Evolutionary conservation across 2,113 vertebrate species (phyloP).

Genomic region (Chiloscyllium plagiosum): DNA sequence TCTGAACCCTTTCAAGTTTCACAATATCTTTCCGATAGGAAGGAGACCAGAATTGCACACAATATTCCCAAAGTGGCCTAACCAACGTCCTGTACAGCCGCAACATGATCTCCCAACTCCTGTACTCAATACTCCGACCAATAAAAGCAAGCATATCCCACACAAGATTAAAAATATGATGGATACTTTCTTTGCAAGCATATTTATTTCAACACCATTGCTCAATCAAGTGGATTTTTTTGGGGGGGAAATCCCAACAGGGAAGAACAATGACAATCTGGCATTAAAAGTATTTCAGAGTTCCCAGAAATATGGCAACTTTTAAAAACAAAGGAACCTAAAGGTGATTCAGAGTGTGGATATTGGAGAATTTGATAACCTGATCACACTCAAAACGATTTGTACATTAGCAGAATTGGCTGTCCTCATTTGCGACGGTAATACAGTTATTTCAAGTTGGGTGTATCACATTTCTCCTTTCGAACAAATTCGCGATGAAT

Average conservation of each 20-base stretch:
- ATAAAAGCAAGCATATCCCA: too few species aligned
- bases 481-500: neutral
- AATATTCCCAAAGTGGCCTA: too few species aligned
- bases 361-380: neutral
- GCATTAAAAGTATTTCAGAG: neutral
- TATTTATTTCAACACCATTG: neutral
- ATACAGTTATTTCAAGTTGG: neutral
- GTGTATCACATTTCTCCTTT: neutral
- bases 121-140: too few species aligned
- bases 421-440: neutral
- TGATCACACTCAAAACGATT: neutral
- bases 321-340: neutral
- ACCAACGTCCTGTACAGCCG: too few species aligned
- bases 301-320: neutral
- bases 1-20: too few species aligned
- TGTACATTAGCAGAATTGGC: neutral
- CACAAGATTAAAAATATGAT: neutral
- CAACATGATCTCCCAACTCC: too few species aligned
- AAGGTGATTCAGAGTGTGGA: neutral
- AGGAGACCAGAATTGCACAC: too few species aligned
- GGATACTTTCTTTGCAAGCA: neutral
- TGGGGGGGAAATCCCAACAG: neutral
- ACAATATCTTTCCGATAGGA: too few species aligned
- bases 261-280: neutral
- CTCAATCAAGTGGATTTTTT: neutral